Percentiles rank a stretch among this genome's conserved stretches.
These are phyloP conservation scores for Orthosia gothica DNA, from an alignment of 2,888 invertebrate genomes.

Conservation along the genomic window DNA sequence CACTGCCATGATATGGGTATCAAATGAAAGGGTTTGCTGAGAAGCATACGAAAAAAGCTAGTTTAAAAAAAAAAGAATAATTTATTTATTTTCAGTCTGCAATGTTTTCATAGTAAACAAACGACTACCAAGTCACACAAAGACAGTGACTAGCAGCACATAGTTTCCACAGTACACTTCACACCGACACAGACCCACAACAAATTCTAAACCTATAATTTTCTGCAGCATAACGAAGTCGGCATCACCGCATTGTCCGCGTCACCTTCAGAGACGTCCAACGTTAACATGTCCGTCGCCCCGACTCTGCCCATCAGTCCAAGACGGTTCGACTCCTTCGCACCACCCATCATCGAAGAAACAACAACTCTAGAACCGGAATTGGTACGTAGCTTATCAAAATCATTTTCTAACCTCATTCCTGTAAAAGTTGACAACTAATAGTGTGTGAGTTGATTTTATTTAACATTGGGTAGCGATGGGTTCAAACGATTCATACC, in stretches of 20 bases:
- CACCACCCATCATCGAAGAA: conserved; percentile 76
- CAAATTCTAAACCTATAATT: conserved; percentile 29
- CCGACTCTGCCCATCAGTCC: conserved; percentile 71
- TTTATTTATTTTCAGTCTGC: no score
- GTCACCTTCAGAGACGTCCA: conserved; percentile 81
- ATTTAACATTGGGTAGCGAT: conserved; percentile 80
- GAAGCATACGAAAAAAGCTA: no score
- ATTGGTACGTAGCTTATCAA: conserved; percentile 76
- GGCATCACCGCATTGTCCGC: conserved; percentile 86
- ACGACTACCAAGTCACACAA: conserved; percentile 42
- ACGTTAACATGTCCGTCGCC: conserved; percentile 76
- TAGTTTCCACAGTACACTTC: conserved; percentile 52
- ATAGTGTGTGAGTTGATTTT: conserved; percentile 78
- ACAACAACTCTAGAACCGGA: conserved; percentile 85
- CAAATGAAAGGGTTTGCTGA: no score
- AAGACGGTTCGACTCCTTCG: conserved; percentile 75
- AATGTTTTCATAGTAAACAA: conserved; percentile 48
- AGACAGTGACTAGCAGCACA: conserved; percentile 66
- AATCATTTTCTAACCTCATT: conserved; percentile 47
- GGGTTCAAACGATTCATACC: conserved; percentile 74
- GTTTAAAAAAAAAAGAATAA: no score
- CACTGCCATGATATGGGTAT: no score
- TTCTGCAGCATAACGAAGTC: conserved; percentile 82
- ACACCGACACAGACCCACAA: conserved; percentile 31
- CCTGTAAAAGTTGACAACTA: conserved; percentile 69